A percentile compares a stretch with the other conserved stretches of the same genome.
These are phyloP conservation scores for Oreortyx pictus DNA, from an alignment of 2,797 vertebrate species.

Conservation along the genomic window DNA sequence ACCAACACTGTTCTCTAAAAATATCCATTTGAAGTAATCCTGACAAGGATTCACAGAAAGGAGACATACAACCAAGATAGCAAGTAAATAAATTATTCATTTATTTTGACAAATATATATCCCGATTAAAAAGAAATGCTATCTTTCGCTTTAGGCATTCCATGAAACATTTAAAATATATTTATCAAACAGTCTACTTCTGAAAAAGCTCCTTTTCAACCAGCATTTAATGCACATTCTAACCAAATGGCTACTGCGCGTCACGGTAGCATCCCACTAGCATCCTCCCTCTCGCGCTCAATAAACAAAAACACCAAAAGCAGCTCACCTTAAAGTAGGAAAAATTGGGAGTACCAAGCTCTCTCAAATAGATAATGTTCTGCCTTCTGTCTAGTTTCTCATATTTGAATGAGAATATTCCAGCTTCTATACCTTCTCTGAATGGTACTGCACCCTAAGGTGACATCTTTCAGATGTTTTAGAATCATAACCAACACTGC, in stretches of 20 bases:
- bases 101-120: constrained; percentile 62
- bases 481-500: neutral
- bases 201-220: constrained; percentile 11
- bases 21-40: constrained; percentile 74
- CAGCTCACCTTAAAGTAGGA: constrained; percentile 21
- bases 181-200: constrained; percentile 41
- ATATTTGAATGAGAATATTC: neutral
- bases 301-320: neutral
- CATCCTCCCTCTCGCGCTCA: constrained; percentile 9
- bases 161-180: constrained; percentile 45
- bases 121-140: constrained; percentile 49
- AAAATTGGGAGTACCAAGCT: neutral
- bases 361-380: neutral
- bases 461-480: neutral
- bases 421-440: neutral
- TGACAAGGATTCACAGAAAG: constrained; percentile 72
- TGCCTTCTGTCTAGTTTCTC: neutral
- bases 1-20: constrained; percentile 73
- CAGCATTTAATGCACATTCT: neutral
- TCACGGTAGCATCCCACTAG: neutral
- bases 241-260: neutral
- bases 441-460: neutral
- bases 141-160: constrained; percentile 55
- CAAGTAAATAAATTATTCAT: constrained; percentile 72
- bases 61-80: constrained; percentile 71